A percentile compares a stretch with the other conserved stretches of the same genome.
Conservation (phyloP, 2,888 invertebrate species). For the Drosophila anceps region DNA sequence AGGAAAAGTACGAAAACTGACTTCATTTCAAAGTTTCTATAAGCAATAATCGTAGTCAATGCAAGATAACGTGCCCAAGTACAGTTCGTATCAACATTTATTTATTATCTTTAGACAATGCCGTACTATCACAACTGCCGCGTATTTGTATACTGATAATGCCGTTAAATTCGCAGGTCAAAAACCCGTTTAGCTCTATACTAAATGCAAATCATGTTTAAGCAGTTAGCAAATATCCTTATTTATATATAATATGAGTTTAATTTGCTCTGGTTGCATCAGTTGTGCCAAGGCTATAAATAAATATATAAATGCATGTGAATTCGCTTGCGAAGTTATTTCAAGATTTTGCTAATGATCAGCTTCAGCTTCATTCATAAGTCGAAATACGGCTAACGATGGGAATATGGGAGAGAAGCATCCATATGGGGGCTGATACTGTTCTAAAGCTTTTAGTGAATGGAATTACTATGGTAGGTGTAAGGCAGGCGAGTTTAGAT, state of each 20-base stretch:
- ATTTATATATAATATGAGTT: background rate
- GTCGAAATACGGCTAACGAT: background rate
- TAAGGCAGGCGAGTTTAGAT: too few relatives aligned
- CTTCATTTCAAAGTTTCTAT: background rate
- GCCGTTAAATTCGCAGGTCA: slow-evolving; percentile 2
- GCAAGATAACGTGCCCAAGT: background rate
- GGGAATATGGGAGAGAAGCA: background rate
- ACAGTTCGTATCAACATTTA: background rate
- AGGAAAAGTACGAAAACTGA: background rate
- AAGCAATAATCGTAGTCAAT: background rate
- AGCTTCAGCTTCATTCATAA: background rate
- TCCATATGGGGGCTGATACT: too few relatives aligned
- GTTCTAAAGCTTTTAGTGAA: too few relatives aligned
- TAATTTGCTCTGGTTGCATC: slow-evolving; percentile 1
- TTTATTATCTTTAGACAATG: background rate
- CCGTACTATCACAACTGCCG: background rate
- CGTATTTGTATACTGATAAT: background rate
- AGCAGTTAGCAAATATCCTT: slow-evolving; percentile 5
- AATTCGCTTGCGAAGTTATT: background rate
- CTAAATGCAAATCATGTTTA: slow-evolving; percentile 3
- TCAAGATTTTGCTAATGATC: background rate
- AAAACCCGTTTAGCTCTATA: background rate
- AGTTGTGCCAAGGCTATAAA: background rate
- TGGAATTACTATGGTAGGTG: too few relatives aligned
- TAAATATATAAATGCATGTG: background rate